phyloP scores from a whole-genome alignment of 2,113 vertebrate genomes.

The Myxocyprinus asiaticus region DNA sequence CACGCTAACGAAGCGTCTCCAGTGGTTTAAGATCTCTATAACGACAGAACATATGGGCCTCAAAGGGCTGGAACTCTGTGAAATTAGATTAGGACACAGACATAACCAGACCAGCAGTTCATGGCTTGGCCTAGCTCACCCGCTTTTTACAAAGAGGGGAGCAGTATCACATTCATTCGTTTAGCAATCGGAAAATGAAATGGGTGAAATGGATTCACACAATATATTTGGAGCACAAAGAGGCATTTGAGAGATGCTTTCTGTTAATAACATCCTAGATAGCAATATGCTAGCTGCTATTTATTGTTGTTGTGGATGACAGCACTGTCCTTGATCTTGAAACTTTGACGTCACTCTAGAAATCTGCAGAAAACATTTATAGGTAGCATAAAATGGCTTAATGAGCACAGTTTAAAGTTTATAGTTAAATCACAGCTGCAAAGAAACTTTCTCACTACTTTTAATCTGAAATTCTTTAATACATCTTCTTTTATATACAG shows the following conservation, averaged over 20 bases:
- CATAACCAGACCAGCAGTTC: constrained; percentile 37
- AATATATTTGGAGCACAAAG: constrained; percentile 17
- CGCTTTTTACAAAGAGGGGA: background rate
- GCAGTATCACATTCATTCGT: constrained; percentile 16
- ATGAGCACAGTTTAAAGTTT: background rate
- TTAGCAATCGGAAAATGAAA: constrained; percentile 20
- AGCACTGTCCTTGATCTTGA: background rate
- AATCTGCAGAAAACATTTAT: too few relatives aligned
- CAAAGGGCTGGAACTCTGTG: constrained; percentile 48
- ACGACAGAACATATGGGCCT: constrained; percentile 41
- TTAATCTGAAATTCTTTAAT: background rate
- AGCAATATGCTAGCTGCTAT: background rate
- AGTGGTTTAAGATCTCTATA: constrained; percentile 49
- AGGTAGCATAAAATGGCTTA: too few relatives aligned
- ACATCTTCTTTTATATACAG: background rate
- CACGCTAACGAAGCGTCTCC: constrained; percentile 57
- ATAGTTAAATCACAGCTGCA: background rate
- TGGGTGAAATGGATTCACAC: constrained; percentile 1
- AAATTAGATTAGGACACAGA: constrained; percentile 54
- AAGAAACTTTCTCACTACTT: background rate
- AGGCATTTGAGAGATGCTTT: background rate
- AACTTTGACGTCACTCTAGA: too few relatives aligned
- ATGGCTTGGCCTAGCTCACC: constrained; percentile 24
- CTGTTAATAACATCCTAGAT: background rate
- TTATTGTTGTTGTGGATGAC: background rate